A percentile compares a stretch with the other conserved stretches of the same genome.
phyloP scores from a whole-genome alignment of 2,113 vertebrate species.

The Arothron firmamentum region DNA sequence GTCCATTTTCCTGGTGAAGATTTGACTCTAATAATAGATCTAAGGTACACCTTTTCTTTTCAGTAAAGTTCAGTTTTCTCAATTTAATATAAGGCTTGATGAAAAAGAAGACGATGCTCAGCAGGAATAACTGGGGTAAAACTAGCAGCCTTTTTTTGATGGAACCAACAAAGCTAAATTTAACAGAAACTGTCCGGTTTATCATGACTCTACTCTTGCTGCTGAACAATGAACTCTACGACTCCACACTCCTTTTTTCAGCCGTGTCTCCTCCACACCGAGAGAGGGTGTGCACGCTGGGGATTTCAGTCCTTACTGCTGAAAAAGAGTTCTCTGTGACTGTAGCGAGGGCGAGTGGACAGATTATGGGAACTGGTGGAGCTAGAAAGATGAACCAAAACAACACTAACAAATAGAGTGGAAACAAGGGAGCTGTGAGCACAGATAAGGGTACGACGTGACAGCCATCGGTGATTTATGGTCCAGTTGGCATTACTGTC shows the following conservation, averaged over 20 bases:
- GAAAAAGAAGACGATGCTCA: slow-evolving; percentile 11
- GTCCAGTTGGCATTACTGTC: slow-evolving; percentile 29
- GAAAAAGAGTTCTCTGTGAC: not conserved
- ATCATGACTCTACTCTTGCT: not conserved
- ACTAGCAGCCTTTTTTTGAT: slow-evolving; percentile 10
- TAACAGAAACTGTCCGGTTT: too few species aligned
- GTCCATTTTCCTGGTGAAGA: not conserved
- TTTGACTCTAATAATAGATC: too few species aligned
- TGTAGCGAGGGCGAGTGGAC: slow-evolving; percentile 17
- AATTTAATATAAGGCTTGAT: slow-evolving; percentile 19
- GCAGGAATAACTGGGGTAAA: slow-evolving; percentile 38
- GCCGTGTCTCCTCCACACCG: slow-evolving; percentile 48
- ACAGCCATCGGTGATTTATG: slow-evolving; percentile 65
- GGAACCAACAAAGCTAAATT: slow-evolving; percentile 2
- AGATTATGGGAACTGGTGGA: slow-evolving; percentile 30
- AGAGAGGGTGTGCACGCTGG: slow-evolving; percentile 54
- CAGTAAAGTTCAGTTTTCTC: slow-evolving; percentile 50
- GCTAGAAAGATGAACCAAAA: slow-evolving; percentile 49
- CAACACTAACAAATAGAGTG: slow-evolving; percentile 54
- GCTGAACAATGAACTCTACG: not conserved
- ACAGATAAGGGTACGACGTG: slow-evolving; percentile 64
- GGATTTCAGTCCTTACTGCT: slow-evolving; percentile 28
- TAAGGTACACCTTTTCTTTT: slow-evolving; percentile 43
- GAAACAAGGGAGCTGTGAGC: slow-evolving; percentile 56
- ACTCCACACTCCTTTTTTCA: slow-evolving; percentile 8